Conservation (phyloP, 2,113 vertebrate species). For the Ibidorhyncha struthersii region DNA sequence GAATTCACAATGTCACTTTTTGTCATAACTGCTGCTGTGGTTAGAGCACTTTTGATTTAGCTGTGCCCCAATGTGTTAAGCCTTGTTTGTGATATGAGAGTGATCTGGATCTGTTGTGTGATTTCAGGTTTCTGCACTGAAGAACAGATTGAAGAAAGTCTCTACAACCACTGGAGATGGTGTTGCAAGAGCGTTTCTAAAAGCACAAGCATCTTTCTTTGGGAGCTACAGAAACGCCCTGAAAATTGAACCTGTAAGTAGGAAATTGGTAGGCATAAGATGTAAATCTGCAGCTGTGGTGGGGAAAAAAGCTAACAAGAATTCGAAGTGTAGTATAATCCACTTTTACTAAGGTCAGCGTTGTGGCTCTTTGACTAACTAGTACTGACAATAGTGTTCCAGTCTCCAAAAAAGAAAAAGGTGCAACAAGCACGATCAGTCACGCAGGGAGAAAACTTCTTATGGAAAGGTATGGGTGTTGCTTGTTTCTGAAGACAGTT, state of each 20-base stretch:
- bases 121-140: slow-evolving; percentile 89
- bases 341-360: background rate
- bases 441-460: background rate
- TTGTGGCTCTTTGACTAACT: background rate
- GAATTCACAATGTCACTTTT: background rate
- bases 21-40: background rate
- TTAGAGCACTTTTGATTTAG: background rate
- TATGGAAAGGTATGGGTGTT: background rate
- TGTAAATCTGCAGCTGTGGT: background rate
- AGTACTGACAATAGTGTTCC: background rate
- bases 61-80: background rate
- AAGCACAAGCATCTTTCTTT: slow-evolving; percentile 92
- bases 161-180: slow-evolving; percentile 93
- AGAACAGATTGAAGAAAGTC: slow-evolving; percentile 93
- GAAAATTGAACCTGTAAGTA: slow-evolving; percentile 92
- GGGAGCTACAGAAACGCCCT: slow-evolving; percentile 95
- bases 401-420: background rate
- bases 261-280: background rate
- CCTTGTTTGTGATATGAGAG: background rate
- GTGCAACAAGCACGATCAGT: background rate
- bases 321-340: background rate
- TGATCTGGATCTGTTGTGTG: slow-evolving; percentile 12
- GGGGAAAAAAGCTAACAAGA: background rate
- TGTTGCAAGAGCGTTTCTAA: slow-evolving; percentile 93
- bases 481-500: background rate